These are phyloP conservation scores for Pectinophora gossypiella DNA, from an alignment of 1,140 invertebrate species.

Conservation along the genomic window DNA sequence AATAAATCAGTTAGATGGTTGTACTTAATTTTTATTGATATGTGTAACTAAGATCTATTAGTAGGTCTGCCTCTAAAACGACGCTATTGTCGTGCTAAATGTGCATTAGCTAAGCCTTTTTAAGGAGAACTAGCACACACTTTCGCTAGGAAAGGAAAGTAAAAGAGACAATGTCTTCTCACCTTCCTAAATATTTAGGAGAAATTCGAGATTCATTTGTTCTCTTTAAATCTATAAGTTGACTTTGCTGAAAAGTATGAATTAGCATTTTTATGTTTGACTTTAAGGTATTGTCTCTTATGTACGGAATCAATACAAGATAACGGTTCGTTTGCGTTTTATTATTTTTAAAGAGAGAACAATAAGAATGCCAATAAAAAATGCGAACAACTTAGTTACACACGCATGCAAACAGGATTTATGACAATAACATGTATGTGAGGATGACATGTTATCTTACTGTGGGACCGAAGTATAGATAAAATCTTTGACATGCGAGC, in stretches of 20 bases:
- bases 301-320: no score
- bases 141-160: constrained; percentile 53
- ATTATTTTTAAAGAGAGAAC: not conserved
- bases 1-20: no score
- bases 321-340: not conserved
- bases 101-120: constrained; percentile 32
- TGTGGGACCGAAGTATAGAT: not conserved
- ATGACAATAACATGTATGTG: not conserved
- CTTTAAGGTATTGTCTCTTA: no score
- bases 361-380: not conserved
- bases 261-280: not conserved
- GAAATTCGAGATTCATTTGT: not conserved
- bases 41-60: constrained; percentile 1
- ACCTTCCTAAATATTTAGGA: constrained; percentile 21
- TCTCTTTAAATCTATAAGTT: not conserved
- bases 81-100: constrained; percentile 38
- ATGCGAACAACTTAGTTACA: not conserved
- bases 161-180: constrained; percentile 27
- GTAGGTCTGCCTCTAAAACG: constrained; percentile 4
- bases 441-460: not conserved
- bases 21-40: constrained; percentile 3
- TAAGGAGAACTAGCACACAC: constrained; percentile 45
- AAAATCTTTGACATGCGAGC: constrained; percentile 1
- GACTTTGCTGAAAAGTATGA: not conserved
- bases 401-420: not conserved